These are phyloP conservation scores for Myodes glareolus DNA, from an alignment of 2,113 vertebrate species.

Conservation along the genomic window DNA sequence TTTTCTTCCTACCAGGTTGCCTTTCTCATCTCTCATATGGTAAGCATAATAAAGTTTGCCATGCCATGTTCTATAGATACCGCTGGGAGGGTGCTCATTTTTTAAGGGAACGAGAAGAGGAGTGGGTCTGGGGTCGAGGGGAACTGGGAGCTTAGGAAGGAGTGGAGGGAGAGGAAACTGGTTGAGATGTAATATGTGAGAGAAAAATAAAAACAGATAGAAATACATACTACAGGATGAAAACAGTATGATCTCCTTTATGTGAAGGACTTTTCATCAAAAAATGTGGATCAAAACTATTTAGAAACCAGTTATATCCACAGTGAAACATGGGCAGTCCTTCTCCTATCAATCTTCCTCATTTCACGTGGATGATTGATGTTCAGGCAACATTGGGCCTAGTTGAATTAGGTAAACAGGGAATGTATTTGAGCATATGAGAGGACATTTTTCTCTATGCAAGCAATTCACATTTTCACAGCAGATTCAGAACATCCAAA, in stretches of 20 bases:
- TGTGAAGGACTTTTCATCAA: background rate
- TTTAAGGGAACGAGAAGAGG: background rate
- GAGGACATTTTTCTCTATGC: background rate
- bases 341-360: background rate
- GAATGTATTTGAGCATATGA: background rate
- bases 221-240: background rate
- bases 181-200: background rate
- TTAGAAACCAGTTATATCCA: background rate
- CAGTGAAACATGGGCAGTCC: background rate
- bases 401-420: background rate
- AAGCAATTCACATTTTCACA: background rate
- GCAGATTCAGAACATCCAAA: background rate
- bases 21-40: background rate
- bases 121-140: background rate
- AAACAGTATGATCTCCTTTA: background rate
- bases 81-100: background rate
- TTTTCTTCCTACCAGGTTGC: background rate
- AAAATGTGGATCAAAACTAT: background rate
- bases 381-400: background rate
- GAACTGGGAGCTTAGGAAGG: background rate
- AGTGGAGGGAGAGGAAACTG: background rate
- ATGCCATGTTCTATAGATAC: background rate
- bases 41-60: background rate
- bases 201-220: background rate
- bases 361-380: background rate